Base-by-base conservation (phyloP, 2,113 vertebrate genomes). In the Manacus vitellinus region DNA sequence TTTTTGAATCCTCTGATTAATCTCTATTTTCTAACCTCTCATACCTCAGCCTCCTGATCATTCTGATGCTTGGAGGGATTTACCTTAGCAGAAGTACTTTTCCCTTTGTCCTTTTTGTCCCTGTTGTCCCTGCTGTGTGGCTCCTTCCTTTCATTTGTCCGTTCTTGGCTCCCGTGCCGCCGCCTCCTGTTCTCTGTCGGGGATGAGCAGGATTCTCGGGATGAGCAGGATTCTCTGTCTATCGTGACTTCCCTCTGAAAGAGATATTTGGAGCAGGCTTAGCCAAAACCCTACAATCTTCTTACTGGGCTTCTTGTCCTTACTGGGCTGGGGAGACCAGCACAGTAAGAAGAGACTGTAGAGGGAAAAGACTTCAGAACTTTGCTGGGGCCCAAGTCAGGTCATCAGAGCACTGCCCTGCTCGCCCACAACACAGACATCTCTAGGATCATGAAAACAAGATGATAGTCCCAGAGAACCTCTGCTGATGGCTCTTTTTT, bases 231-330 rank as follows among this genome's bases (percentile, higher is more conserved):
- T n/a, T 98, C 98, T 89, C 95, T 96, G 20, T 97, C 97, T 81
- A 98, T 85, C 5, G 95, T 98, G 55, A 98, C 96, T 97, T 98
- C 98, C 92, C 98, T 98, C 98, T 98, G 95, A 37, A 92, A 95
- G 73, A 76, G 18, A 44, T 25, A 95, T 77, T 93, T 61, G 67
- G 54, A 92, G 94, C 82, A 75, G 73, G 19, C 27, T 93, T 39
- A 93, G 71, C 27, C 35, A 56, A 95, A 20, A 30, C 58, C 43
- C 58, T 87, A 54, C 68, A 51, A 25, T 6, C 63, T 59, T 28
- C 44, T 47, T 15, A 77, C 6, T 15, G 4, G 43, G 18, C 27
- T 79, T 44, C 27, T 19, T 24, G 28, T 61, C 70, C 47, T 23
- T 59, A 79, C 5, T 47, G 49, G 25, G 44, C 61, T 83, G 49